Evolutionary conservation across 2,888 invertebrate genomes (phyloP).

Genomic region (Linhomoeus sp.): DNA sequence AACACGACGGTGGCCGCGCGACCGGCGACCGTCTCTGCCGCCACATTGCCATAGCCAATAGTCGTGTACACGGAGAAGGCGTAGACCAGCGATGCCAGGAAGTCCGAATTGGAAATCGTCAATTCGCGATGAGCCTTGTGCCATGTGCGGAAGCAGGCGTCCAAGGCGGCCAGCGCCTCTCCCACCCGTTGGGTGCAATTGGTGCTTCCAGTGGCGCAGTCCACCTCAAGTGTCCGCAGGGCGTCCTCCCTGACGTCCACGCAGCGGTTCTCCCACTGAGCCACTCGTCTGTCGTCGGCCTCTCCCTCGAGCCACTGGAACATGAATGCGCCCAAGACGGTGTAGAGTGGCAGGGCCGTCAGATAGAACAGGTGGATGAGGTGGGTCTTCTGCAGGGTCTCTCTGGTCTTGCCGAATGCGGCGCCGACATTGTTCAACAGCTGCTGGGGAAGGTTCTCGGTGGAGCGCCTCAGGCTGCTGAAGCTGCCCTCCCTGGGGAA

Average conservation of each 20-base stretch:
- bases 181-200: not conserved
- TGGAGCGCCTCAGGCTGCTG: not conserved
- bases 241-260: slow-evolving; percentile 3
- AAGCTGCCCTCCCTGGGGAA: no score
- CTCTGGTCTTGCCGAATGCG: not conserved
- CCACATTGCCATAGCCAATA: slow-evolving; percentile 19
- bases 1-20: slow-evolving; percentile 16
- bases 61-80: slow-evolving; percentile 20
- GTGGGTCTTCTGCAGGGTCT: slow-evolving; percentile 2
- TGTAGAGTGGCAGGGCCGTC: slow-evolving; percentile 15
- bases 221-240: not conserved
- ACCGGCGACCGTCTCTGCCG: slow-evolving; percentile 13
- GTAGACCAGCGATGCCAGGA: slow-evolving; percentile 17
- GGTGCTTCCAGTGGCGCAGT: not conserved
- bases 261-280: slow-evolving; percentile 12
- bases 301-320: slow-evolving; percentile 17
- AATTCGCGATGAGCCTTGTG: slow-evolving; percentile 11
- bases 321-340: slow-evolving; percentile 14
- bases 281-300: slow-evolving; percentile 12
- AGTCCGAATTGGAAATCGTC: slow-evolving; percentile 16
- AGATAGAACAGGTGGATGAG: slow-evolving; percentile 16
- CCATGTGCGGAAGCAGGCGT: slow-evolving; percentile 14
- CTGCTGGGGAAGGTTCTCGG: not conserved
- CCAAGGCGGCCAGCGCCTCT: slow-evolving; percentile 7
- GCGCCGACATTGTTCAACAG: not conserved